phyloP scores from a whole-genome alignment of 2,888 invertebrate genomes.

The Rambutsinella grinnellia region DNA sequence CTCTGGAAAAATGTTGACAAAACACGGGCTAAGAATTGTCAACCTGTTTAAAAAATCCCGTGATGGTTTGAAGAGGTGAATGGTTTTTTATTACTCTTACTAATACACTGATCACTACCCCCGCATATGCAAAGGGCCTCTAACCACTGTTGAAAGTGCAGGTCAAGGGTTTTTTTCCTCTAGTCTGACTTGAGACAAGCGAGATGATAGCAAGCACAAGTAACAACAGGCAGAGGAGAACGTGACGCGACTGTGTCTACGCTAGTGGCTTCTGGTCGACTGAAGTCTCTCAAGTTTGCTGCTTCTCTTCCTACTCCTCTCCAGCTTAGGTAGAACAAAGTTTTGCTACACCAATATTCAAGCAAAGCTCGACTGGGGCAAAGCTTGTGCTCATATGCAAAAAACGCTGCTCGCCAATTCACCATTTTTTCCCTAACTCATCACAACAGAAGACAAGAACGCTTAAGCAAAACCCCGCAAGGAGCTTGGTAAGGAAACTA shows the following conservation, averaged over 20 bases:
- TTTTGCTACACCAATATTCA: background rate
- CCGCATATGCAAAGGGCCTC: conserved; percentile 35
- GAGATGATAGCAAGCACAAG: conserved; percentile 20
- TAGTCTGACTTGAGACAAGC: conserved; percentile 48
- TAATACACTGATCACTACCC: background rate
- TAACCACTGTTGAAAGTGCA: background rate
- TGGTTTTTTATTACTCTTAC: conserved; percentile 20
- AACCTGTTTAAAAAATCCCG: no score
- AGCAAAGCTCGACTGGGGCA: background rate
- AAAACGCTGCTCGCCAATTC: background rate
- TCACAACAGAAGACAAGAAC: background rate
- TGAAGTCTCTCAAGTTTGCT: conserved; percentile 37
- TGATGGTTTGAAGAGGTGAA: conserved; percentile 9
- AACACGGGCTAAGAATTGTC: no score
- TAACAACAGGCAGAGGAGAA: conserved; percentile 33
- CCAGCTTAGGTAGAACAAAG: background rate
- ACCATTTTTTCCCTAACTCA: background rate
- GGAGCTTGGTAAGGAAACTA: background rate
- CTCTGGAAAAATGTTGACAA: no score
- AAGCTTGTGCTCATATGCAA: background rate
- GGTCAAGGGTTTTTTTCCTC: conserved; percentile 45
- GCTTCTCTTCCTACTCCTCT: conserved; percentile 37
- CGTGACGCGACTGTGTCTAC: conserved; percentile 48
- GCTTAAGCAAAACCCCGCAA: background rate
- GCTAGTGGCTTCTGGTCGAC: conserved; percentile 42